A percentile compares a stretch with the other conserved stretches of the same genome.
Conservation (phyloP, 2,113 vertebrate species). For the Dipodomys ordii region DNA sequence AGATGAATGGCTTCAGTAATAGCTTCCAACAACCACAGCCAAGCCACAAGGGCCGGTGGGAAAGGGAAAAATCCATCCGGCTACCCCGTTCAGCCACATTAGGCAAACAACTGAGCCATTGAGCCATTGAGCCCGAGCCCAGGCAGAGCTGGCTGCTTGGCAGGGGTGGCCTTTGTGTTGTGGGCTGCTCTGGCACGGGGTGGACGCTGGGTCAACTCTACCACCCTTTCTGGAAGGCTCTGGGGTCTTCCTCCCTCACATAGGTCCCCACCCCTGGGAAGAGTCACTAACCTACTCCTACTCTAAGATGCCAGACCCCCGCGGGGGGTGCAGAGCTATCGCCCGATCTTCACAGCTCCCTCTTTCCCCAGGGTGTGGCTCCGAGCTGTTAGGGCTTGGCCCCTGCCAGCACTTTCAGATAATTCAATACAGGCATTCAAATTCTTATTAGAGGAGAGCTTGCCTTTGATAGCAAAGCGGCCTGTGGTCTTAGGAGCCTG, state of each 20-base stretch:
- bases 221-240: neutral
- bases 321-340: constrained; percentile 6
- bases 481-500: too few species aligned
- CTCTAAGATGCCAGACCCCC: neutral
- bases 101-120: constrained; percentile 66
- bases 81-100: constrained; percentile 52
- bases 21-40: constrained; percentile 55
- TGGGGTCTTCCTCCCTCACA: neutral
- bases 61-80: constrained; percentile 54
- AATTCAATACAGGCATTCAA: constrained; percentile 39
- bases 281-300: constrained; percentile 21
- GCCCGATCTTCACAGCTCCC: neutral
- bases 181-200: constrained; percentile 56
- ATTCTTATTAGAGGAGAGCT: neutral
- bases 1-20: constrained; percentile 63
- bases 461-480: neutral
- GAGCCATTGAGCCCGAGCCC: neutral
- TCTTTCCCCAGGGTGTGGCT: constrained; percentile 52
- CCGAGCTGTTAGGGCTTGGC: constrained; percentile 52
- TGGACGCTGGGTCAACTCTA: neutral
- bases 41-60: constrained; percentile 69
- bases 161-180: neutral
- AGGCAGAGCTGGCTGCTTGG: neutral
- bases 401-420: neutral
- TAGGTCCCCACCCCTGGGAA: constrained; percentile 50